These are phyloP conservation scores for Drosophila lini DNA, from an alignment of 1,140 invertebrate genomes.

Conservation along the genomic window DNA sequence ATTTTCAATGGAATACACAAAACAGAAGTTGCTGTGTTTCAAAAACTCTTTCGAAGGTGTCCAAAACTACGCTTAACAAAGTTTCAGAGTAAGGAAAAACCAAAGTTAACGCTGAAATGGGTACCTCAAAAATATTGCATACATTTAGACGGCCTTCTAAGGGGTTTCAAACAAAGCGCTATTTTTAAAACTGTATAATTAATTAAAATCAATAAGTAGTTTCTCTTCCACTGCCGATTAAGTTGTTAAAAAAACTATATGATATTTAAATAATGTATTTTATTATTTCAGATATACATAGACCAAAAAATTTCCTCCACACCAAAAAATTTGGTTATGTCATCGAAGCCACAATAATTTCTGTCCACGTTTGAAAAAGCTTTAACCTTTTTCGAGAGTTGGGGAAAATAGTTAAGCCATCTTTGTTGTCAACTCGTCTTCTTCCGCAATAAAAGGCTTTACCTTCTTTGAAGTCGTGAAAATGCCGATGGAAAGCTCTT, in stretches of 20 bases:
- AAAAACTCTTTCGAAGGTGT: neutral
- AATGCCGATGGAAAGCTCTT: conserved; percentile 31
- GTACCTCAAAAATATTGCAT: neutral
- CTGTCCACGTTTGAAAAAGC: neutral
- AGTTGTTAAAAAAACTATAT: neutral
- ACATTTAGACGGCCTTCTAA: neutral
- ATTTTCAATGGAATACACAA: neutral
- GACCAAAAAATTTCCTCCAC: too few species aligned
- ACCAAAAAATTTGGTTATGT: neutral
- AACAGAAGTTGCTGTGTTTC: neutral
- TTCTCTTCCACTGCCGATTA: too few species aligned
- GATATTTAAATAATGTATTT: neutral
- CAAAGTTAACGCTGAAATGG: neutral
- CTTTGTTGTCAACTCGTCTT: conserved; percentile 5
- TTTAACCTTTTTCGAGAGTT: conserved; percentile 15
- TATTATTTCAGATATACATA: neutral
- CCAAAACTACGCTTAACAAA: neutral
- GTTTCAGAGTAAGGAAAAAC: neutral
- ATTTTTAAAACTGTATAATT: neutral
- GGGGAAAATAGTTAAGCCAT: neutral
- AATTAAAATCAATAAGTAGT: neutral
- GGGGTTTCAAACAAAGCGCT: neutral
- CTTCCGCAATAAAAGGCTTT: conserved; percentile 13
- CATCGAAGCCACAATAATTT: neutral
- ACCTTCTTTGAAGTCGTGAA: neutral